These are phyloP conservation scores for Apantesis nais DNA, from an alignment of 2,888 invertebrate genomes.

Conservation along the genomic window DNA sequence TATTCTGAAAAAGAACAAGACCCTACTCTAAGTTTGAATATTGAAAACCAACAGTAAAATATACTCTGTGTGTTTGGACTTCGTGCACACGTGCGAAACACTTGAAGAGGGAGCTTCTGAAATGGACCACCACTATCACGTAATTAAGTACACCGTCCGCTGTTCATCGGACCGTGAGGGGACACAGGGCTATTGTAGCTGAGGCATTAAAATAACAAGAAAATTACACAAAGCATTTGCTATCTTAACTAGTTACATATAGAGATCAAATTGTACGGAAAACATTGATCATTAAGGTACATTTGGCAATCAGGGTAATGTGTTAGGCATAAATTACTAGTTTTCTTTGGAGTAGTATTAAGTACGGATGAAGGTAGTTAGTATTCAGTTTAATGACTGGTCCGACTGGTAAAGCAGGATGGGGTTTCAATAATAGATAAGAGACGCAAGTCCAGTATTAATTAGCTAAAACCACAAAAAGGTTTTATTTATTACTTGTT, in stretches of 20 bases:
- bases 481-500: constrained; percentile 4
- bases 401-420: constrained; percentile 37
- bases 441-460: constrained; percentile 21
- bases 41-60: constrained; percentile 3
- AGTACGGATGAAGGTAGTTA: constrained; percentile 74
- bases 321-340: constrained; percentile 77
- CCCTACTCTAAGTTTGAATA: constrained; percentile 11
- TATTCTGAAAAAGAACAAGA: neutral
- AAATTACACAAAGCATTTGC: constrained; percentile 34
- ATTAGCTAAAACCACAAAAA: constrained; percentile 25
- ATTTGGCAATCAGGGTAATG: constrained; percentile 78
- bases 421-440: constrained; percentile 46
- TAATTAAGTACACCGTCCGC: constrained; percentile 79
- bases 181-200: constrained; percentile 66
- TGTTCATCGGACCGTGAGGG: constrained; percentile 76
- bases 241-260: constrained; percentile 32
- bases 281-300: constrained; percentile 51
- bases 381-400: constrained; percentile 62
- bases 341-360: constrained; percentile 77
- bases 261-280: constrained; percentile 40
- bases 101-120: constrained; percentile 63
- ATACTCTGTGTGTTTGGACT: constrained; percentile 44
- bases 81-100: constrained; percentile 53
- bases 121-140: constrained; percentile 80
- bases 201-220: constrained; percentile 69